Evolutionary conservation across 2,113 vertebrate species (phyloP), one percentile per base, ranked within the genome.

Genomic region (Proteles cristata): DNA sequence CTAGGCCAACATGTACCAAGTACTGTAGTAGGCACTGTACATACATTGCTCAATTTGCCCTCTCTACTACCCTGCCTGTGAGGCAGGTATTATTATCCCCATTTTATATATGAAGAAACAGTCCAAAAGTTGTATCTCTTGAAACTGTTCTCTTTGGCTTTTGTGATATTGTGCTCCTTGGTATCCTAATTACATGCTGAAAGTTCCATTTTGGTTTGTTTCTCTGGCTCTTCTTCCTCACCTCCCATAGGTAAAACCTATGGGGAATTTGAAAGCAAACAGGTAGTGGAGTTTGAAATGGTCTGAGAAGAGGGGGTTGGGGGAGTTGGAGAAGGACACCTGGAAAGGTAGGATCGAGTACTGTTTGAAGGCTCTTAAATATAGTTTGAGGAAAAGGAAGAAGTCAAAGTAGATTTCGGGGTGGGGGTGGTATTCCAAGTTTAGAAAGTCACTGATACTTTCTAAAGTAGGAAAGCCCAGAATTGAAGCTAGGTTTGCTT

Each of bases 41-140:
- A 97, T 68, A 11, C 33, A 83, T 25, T 5, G 48, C 73, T 84
- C 45, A 68, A 28, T 53, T 86, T 28, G 90, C 16, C 12, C 69
- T 71, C 19, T 93, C 23, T 69, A 35, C 17, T 84, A 23, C 50
- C 73, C 76, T 97, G 53, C 39, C 39, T 83, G 11, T 94, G 35
- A 94, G 74, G 43, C 80, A 97, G 33, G 31, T 43, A 69, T 96
- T 87, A 77, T 86, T 48, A 93, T 74, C n/a, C 19, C 48, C 79
- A 84, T 91, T 94, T 96, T 93, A 35, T 28, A 68, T 48, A 74
- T 90, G 39, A 93, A 84, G 43, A 95, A 94, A 90, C 39, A 95
- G 39, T 26, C 5, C 3, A 19, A 82, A 35, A 2, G 7, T 39
- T 93, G 21, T 82, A 45, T 61, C 83, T 33, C 55, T 95, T 93